Conservation (phyloP, 2,888 invertebrate species). For the Charanyca ferruginea region DNA sequence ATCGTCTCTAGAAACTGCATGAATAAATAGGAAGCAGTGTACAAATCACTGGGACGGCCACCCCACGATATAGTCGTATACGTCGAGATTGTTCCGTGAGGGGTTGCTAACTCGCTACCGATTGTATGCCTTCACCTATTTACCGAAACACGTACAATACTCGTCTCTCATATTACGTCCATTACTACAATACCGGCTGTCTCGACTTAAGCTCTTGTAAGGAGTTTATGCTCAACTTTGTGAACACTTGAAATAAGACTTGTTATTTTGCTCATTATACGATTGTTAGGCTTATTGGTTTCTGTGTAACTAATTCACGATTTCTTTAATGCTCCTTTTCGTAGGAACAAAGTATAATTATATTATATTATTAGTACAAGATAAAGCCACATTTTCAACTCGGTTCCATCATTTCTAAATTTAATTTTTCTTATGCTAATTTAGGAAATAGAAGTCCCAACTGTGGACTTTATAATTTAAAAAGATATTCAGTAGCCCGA, state of each 20-base stretch:
- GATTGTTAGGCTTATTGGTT: constrained; percentile 17
- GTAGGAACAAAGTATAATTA: background rate
- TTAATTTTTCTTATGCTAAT: constrained; percentile 61
- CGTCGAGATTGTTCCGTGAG: constrained; percentile 65
- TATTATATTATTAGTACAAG: constrained; percentile 21
- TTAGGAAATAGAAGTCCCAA: constrained; percentile 54
- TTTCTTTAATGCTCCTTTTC: background rate
- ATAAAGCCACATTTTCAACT: constrained; percentile 26
- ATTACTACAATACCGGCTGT: constrained; percentile 45
- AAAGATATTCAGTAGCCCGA: constrained; percentile 55
- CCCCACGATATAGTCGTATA: constrained; percentile 68
- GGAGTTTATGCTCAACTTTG: constrained; percentile 32
- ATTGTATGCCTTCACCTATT: constrained; percentile 54
- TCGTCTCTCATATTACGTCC: constrained; percentile 53
- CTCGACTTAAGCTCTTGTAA: constrained; percentile 40
- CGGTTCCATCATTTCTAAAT: constrained; percentile 47
- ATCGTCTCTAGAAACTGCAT: constrained; percentile 87
- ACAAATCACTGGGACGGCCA: constrained; percentile 82
- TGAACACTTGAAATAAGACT: constrained; percentile 29
- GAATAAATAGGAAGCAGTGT: constrained; percentile 87
- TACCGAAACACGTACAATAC: constrained; percentile 53
- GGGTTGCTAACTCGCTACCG: constrained; percentile 59
- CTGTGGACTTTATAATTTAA: constrained; percentile 51
- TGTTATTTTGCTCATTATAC: constrained; percentile 20
- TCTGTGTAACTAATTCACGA: background rate